Percentiles rank a stretch among this genome's conserved stretches.
phyloP scores from a whole-genome alignment of 2,113 vertebrate species.

The Probosciger aterrimus region DNA sequence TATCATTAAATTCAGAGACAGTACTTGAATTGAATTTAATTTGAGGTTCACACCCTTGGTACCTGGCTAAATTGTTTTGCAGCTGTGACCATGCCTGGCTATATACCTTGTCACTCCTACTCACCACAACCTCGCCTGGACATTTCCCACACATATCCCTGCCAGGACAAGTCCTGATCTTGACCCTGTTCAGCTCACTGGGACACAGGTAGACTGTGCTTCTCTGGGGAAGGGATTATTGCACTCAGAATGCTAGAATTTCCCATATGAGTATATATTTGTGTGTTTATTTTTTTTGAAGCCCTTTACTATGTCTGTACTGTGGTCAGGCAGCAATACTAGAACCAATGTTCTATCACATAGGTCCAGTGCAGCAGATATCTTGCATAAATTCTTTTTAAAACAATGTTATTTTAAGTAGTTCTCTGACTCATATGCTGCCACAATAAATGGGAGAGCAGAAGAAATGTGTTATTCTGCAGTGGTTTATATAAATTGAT shows the following conservation, averaged over 20 bases:
- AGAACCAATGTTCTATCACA: rapidly evolving
- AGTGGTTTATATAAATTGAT: background rate
- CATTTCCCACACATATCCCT: background rate
- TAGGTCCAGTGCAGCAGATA: background rate
- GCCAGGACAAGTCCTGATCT: background rate
- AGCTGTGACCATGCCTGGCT: background rate
- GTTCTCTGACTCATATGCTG: background rate
- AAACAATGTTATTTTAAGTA: background rate
- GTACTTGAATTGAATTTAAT: background rate
- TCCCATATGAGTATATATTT: background rate
- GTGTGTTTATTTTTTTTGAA: background rate
- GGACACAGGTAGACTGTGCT: rapidly evolving
- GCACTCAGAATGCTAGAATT: background rate
- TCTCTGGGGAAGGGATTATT: background rate
- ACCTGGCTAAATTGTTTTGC: background rate
- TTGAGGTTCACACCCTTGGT: background rate
- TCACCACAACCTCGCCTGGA: background rate
- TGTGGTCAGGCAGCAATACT: background rate
- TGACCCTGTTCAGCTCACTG: background rate
- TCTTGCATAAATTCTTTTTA: rapidly evolving
- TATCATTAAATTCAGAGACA: background rate
- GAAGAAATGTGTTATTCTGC: background rate
- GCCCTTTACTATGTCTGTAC: background rate
- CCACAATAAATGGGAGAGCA: background rate
- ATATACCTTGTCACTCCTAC: no score